Evolutionary conservation across 2,113 vertebrate species (phyloP).

Genomic region (Crypturellus undulatus): DNA sequence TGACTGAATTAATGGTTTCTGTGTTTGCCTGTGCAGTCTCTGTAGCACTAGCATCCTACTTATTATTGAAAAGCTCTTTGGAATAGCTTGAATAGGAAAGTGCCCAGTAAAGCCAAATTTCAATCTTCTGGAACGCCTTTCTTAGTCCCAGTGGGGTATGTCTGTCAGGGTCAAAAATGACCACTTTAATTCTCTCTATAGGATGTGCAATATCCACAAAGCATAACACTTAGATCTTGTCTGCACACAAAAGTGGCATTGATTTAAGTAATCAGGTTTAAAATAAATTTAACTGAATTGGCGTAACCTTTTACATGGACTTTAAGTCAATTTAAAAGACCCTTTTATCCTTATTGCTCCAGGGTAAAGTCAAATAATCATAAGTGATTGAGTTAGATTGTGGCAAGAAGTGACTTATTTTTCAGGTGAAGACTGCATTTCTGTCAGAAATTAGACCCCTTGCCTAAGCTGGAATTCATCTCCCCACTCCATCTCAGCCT

Average conservation of each 20-base stretch:
- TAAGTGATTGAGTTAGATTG: conserved; percentile 31
- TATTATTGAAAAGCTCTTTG: conserved; percentile 30
- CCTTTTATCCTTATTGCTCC: conserved; percentile 37
- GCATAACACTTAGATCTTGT: conserved; percentile 31
- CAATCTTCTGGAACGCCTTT: conserved; percentile 4
- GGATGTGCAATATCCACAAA: neutral
- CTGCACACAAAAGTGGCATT: conserved; percentile 2
- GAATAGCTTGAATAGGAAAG: conserved; percentile 12
- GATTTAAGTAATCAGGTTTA: conserved; percentile 62
- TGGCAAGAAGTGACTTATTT: conserved; percentile 30
- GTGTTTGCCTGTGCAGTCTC: neutral
- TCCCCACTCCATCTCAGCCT: neutral
- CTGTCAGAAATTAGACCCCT: neutral
- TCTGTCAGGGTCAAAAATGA: conserved; percentile 15
- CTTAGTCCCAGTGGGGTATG: neutral
- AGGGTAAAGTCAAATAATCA: conserved; percentile 33
- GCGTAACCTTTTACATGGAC: neutral
- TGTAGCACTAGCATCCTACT: neutral
- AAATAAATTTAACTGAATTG: conserved; percentile 48
- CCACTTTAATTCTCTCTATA: neutral
- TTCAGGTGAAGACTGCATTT: neutral
- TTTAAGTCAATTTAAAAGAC: conserved; percentile 42
- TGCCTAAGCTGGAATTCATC: neutral
- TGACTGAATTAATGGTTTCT: conserved; percentile 14
- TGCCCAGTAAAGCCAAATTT: conserved; percentile 26